Conservation (phyloP, 2,797 vertebrate genomes). For the Phrynocephalus vlangalii region DNA sequence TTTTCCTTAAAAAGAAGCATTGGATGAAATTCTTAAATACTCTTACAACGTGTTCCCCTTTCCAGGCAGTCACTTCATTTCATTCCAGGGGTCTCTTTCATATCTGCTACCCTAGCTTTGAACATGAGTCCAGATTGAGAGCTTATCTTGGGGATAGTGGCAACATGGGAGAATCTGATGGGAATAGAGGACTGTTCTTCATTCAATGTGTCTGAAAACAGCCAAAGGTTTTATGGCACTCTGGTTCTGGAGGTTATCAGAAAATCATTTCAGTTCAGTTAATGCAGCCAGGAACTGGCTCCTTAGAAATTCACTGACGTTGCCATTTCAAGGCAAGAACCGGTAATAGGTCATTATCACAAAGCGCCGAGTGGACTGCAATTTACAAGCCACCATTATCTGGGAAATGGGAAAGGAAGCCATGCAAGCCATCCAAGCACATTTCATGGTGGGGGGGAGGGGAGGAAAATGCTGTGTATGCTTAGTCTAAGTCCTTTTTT, state of each 20-base stretch:
- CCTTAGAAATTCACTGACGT: slow-evolving; percentile 38
- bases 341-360: slow-evolving; percentile 22
- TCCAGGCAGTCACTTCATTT: fast-evolving
- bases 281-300: neutral
- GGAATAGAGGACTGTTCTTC: slow-evolving; percentile 21
- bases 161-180: neutral
- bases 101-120: neutral
- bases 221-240: neutral
- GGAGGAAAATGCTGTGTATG: neutral
- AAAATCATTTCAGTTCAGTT: slow-evolving; percentile 24
- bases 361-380: neutral
- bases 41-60: neutral
- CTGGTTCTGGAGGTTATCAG: neutral
- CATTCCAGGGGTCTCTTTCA: neutral
- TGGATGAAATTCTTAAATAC: neutral
- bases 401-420: slow-evolving; percentile 15
- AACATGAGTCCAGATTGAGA: neutral
- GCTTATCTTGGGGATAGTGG: neutral
- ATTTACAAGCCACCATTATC: slow-evolving; percentile 18
- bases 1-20: neutral
- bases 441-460: too few species aligned
- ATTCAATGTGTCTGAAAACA: neutral
- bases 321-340: slow-evolving; percentile 37
- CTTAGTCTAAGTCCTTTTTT: neutral
- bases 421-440: neutral